These are phyloP conservation scores for Phthorimaea operculella DNA, from an alignment of 1,140 invertebrate genomes.

Conservation along the genomic window DNA sequence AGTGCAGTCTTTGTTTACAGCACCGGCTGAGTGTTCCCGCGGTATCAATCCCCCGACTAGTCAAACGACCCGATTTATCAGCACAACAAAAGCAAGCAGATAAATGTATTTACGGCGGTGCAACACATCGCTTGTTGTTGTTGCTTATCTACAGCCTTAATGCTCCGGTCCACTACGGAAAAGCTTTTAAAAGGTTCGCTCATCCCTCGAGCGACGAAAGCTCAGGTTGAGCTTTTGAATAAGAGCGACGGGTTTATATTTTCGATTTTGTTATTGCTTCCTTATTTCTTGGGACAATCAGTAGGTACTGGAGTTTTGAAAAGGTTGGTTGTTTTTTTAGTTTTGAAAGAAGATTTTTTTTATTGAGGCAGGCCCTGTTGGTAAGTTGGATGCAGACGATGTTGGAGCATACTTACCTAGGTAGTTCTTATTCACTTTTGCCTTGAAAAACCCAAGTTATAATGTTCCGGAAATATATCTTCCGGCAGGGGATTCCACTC, in stretches of 20 bases:
- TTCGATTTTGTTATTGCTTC: constrained; percentile 19
- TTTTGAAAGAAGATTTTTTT: too few species aligned
- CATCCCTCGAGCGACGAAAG: constrained; percentile 44
- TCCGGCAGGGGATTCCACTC: too few species aligned
- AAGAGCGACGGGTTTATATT: constrained; percentile 14
- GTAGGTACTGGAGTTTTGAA: too few species aligned
- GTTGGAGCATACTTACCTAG: too few species aligned
- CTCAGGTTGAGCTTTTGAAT: constrained; percentile 30
- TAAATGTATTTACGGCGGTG: constrained; percentile 45
- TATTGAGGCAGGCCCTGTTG: too few species aligned
- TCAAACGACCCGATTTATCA: constrained; percentile 48
- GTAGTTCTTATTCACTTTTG: too few species aligned
- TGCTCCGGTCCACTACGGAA: constrained; percentile 40
- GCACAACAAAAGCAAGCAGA: constrained; percentile 46
- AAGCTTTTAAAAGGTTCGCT: constrained; percentile 52
- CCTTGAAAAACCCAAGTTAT: too few species aligned
- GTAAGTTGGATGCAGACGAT: too few species aligned
- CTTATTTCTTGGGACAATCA: not conserved
- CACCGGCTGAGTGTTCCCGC: not conserved
- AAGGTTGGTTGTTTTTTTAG: too few species aligned
- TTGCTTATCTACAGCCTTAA: constrained; percentile 54
- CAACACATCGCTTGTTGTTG: constrained; percentile 42
- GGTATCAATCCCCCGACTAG: constrained; percentile 19
- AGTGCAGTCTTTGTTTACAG: not conserved
- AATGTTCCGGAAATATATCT: too few species aligned